A percentile compares a stretch with the other conserved stretches of the same genome.
Evolutionary conservation across 2,888 invertebrate species (phyloP).

Genomic region (Watsonalla binaria): DNA sequence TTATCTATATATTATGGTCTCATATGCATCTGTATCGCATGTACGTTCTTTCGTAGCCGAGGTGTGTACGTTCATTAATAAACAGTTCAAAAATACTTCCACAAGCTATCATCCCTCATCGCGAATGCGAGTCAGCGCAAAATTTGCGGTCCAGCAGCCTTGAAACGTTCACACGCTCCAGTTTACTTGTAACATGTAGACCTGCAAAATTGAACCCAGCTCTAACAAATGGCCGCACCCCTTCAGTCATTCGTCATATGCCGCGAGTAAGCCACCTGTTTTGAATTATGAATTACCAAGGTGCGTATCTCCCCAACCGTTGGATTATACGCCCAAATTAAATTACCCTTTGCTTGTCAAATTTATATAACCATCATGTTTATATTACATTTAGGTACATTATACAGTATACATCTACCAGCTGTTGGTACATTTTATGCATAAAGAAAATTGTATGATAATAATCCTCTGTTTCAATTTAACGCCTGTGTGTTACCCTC

Average conservation of each 20-base stretch:
- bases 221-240: conserved; percentile 19
- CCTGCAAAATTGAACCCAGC: conserved; percentile 16
- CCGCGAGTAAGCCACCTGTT: conserved; percentile 28
- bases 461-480: not conserved
- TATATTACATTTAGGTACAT: not conserved
- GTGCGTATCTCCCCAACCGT: conserved; percentile 16
- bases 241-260: conserved; percentile 20
- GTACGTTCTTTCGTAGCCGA: too few species aligned
- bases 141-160: conserved; percentile 3
- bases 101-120: not conserved
- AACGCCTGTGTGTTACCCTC: not conserved
- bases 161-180: conserved; percentile 1
- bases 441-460: not conserved
- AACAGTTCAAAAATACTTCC: not conserved
- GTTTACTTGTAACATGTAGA: conserved; percentile 9
- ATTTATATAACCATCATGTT: conserved; percentile 24
- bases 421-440: not conserved
- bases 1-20: too few species aligned
- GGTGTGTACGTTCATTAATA: too few species aligned
- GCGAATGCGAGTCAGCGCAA: not conserved
- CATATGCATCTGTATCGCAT: too few species aligned
- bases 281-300: conserved; percentile 40
- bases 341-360: conserved; percentile 31
- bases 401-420: not conserved
- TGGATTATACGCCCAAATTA: conserved; percentile 27